These are phyloP conservation scores for Venustoraphidia nigricollis DNA, from an alignment of 2,888 invertebrate species.

Conservation along the genomic window DNA sequence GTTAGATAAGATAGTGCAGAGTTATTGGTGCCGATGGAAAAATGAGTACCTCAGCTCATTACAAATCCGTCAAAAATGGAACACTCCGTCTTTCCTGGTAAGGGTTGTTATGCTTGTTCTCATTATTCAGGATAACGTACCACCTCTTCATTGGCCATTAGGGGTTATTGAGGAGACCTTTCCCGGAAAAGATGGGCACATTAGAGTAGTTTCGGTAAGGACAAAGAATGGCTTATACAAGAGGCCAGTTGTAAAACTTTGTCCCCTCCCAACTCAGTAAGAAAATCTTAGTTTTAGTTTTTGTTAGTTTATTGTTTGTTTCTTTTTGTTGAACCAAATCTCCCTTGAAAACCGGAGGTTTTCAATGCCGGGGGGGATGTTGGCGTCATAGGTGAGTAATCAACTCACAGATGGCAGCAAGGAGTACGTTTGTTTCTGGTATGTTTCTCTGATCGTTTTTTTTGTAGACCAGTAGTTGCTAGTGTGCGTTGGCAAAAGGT, in stretches of 20 bases:
- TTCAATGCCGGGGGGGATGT: no score
- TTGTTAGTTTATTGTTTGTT: no score
- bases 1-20: conserved; percentile 1
- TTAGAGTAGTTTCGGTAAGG: conserved; percentile 6
- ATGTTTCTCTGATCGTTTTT: no score
- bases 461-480: no score
- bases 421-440: no score
- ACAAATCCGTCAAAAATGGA: conserved; percentile 2
- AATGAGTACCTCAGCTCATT: background rate
- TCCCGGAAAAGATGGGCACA: conserved; percentile 8
- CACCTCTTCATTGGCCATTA: conserved; percentile 1
- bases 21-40: conserved; percentile 3
- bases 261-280: background rate
- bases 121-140: background rate
- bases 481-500: no score
- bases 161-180: background rate
- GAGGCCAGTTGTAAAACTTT: conserved; percentile 7
- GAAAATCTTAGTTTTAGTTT: no score
- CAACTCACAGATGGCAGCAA: no score
- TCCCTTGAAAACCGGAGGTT: no score
- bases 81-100: background rate
- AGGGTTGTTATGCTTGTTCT: background rate
- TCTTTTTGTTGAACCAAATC: no score
- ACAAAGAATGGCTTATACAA: conserved; percentile 5
- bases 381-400: no score